phyloP scores from a whole-genome alignment of 2,113 vertebrate species.

The Calyptomena viridis region DNA sequence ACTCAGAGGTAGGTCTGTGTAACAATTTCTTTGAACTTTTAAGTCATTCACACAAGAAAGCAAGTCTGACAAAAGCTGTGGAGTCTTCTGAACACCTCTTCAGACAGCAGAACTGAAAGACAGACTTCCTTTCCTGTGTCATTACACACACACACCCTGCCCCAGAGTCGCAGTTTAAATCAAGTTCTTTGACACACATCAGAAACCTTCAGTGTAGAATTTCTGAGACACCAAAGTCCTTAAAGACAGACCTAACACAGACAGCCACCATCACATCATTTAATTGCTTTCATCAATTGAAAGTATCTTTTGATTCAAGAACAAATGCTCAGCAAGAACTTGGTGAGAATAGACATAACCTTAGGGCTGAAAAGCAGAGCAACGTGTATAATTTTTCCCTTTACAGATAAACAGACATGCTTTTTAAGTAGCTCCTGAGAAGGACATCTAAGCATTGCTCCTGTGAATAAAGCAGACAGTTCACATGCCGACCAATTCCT shows the following conservation, averaged over 20 bases:
- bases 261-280: slow-evolving; percentile 43
- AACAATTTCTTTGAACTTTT: slow-evolving; percentile 36
- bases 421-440: slow-evolving; percentile 60
- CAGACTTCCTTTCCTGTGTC: slow-evolving; percentile 55
- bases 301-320: slow-evolving; percentile 63
- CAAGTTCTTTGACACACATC: slow-evolving; percentile 54
- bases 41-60: slow-evolving; percentile 55
- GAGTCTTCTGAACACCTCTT: slow-evolving; percentile 54
- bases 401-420: slow-evolving; percentile 52
- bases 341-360: slow-evolving; percentile 59
- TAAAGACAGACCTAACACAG: slow-evolving; percentile 50
- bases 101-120: slow-evolving; percentile 51
- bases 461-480: slow-evolving; percentile 52
- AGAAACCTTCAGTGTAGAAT: slow-evolving; percentile 60
- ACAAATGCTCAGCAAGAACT: slow-evolving; percentile 55
- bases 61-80: slow-evolving; percentile 13
- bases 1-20: not conserved
- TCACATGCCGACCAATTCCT: slow-evolving; percentile 61
- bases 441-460: slow-evolving; percentile 63
- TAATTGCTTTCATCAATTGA: slow-evolving; percentile 64
- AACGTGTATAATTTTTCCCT: not conserved
- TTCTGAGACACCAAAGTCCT: slow-evolving; percentile 56
- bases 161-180: slow-evolving; percentile 34
- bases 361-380: slow-evolving; percentile 59
- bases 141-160: slow-evolving; percentile 25